phyloP scores from a whole-genome alignment of 2,888 invertebrate genomes.

The Melanostoma scalare region DNA sequence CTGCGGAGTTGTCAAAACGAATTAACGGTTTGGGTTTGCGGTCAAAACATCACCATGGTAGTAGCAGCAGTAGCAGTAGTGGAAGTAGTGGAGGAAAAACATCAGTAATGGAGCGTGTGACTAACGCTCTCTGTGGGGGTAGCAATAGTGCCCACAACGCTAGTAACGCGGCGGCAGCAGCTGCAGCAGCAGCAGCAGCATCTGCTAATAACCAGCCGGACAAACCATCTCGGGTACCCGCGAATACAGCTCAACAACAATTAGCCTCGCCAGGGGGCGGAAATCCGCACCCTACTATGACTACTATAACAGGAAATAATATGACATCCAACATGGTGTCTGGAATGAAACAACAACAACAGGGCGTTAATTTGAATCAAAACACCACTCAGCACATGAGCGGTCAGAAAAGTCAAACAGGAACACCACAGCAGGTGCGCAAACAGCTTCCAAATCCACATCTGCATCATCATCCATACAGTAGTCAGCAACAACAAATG shows the following conservation, averaged over 20 bases:
- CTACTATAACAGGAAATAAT: constrained; percentile 39
- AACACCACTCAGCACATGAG: constrained; percentile 44
- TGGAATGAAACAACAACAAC: constrained; percentile 76
- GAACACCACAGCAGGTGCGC: constrained; percentile 80
- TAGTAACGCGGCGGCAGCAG: constrained; percentile 68
- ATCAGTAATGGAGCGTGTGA: constrained; percentile 93
- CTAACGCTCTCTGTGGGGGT: constrained; percentile 92
- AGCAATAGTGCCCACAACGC: constrained; percentile 79
- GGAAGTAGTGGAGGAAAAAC: constrained; percentile 83
- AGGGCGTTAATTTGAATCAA: constrained; percentile 77
- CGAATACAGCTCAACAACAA: constrained; percentile 63
- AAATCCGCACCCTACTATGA: constrained; percentile 33
- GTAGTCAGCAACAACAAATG: constrained; percentile 66
- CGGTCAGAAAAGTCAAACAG: constrained; percentile 77
- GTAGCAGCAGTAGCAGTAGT: constrained; percentile 76
- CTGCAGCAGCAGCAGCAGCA: constrained; percentile 68
- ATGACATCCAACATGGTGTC: constrained; percentile 49
- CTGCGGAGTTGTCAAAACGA: constrained; percentile 93
- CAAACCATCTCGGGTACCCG: constrained; percentile 67
- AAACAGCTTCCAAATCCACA: constrained; percentile 81
- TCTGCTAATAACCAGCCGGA: constrained; percentile 56
- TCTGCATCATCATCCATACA: constrained; percentile 80
- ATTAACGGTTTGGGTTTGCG: constrained; percentile 92
- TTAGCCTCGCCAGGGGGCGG: constrained; percentile 52
- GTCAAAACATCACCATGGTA: constrained; percentile 83